Conservation (phyloP, 2,888 invertebrate species). For the Sialis fuliginosa region DNA sequence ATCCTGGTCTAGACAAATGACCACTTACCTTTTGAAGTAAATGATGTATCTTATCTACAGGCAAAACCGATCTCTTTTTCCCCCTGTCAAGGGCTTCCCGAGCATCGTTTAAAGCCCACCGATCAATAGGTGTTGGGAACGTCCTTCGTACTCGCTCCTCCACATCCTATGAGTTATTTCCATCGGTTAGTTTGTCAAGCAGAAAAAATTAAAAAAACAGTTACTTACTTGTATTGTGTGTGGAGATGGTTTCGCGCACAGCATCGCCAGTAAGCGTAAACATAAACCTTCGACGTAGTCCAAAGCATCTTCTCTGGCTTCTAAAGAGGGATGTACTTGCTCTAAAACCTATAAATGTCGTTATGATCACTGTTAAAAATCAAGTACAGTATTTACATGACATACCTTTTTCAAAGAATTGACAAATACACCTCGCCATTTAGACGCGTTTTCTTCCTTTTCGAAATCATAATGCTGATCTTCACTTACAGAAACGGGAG, state of each 20-base stretch:
- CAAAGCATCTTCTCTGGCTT: conserved; percentile 75
- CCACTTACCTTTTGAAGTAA: conserved; percentile 55
- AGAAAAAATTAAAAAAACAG: neutral
- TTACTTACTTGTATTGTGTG: conserved; percentile 50
- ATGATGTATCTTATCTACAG: conserved; percentile 79
- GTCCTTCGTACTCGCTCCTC: conserved; percentile 82
- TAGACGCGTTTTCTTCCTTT: conserved; percentile 72
- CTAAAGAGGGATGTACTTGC: conserved; percentile 75
- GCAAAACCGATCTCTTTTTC: conserved; percentile 63
- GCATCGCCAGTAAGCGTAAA: conserved; percentile 68
- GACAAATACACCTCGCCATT: conserved; percentile 86
- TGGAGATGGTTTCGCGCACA: conserved; percentile 71
- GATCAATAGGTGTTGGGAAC: conserved; percentile 89
- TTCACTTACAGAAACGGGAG: conserved; percentile 30
- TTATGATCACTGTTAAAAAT: no score
- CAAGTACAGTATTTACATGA: conserved; percentile 4
- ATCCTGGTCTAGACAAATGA: conserved; percentile 4
- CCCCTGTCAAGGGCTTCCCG: conserved; percentile 65
- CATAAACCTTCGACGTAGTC: conserved; percentile 86
- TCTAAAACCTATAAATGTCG: conserved; percentile 54
- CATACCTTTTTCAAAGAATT: conserved; percentile 72
- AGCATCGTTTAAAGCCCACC: conserved; percentile 84
- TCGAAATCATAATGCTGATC: conserved; percentile 59
- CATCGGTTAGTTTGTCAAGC: neutral
- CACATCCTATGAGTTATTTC: conserved; percentile 48